Conservation (phyloP, 2,797 vertebrate species). For the Kryptolebias ocellatus region DNA sequence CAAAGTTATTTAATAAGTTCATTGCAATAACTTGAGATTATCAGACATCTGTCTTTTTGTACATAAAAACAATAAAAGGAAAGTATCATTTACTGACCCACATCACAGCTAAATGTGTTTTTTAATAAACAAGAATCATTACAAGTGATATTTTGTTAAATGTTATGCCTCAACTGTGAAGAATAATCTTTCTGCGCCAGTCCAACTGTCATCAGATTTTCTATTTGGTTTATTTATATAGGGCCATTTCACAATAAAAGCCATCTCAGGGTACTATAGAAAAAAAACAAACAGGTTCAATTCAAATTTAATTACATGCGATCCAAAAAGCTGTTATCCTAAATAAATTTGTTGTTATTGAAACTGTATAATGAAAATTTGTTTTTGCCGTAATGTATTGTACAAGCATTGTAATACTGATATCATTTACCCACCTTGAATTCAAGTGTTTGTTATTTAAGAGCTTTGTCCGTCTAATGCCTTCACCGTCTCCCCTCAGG, state of each 20-base stretch:
- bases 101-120: not conserved
- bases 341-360: not conserved
- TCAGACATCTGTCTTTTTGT: not conserved
- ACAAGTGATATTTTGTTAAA: not conserved
- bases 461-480: conserved; percentile 28
- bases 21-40: accelerated
- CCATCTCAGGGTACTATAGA: no score
- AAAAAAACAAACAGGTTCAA: not conserved
- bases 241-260: not conserved
- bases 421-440: not conserved
- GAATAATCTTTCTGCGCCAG: not conserved
- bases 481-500: conserved; percentile 76
- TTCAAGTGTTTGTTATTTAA: conserved; percentile 24
- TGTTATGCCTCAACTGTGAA: not conserved
- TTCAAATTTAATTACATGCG: not conserved
- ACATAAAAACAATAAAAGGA: not conserved
- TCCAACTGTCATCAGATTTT: not conserved
- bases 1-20: not conserved
- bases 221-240: not conserved
- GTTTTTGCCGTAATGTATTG: not conserved
- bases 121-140: not conserved
- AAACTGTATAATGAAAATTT: not conserved
- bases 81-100: not conserved
- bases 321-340: not conserved
- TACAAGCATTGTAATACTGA: not conserved